Base-by-base conservation (phyloP, 2,888 invertebrate species). In the Gibbula magus region DNA sequence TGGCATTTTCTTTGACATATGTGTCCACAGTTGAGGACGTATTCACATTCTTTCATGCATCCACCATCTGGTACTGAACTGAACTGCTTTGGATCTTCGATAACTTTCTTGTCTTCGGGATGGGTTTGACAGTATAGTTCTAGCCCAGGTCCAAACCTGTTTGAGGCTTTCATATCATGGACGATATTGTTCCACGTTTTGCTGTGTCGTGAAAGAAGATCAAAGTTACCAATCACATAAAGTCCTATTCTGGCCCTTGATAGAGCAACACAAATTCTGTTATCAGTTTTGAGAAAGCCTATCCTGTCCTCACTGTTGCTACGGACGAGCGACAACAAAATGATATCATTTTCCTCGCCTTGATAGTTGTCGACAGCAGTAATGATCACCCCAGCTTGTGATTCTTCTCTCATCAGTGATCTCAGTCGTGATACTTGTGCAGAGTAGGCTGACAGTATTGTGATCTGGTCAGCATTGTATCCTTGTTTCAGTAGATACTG, bases 271-370 rank as follows among this genome's bases (percentile, higher is more conserved):
- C 92, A 92, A 5, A 92, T 87, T 56, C 93, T 77, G 86, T 93
- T 90, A 77, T 89, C 87, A 35, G 86, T 83, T 22, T 78, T 84
- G 25, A 83, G 75, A 83, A 91, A 91, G 0, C 91, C 91, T 35
- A 89, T 86, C 4, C 70, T 84, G 1, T 82, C 87, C 29, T 86
- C 80, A 13, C 70, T 76, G 84, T 92, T 92, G 81, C 91, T 92
- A 75, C 93, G 84, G 4, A 93, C 93, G 18, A 93, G 86, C 2
- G 92, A 92, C n/a, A 93, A 82, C n/a, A 93, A 74, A 35, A 93
- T 88, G 67, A 93, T 92, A 77, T 93, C 92, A 83, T 92, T 93
- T 83, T 93, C 92, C 79, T 92, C 92, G 3, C 92, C 92, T 82
- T 92, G 92, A 75, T 86, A 92, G 82, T 92, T 92, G 82, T 92